These are phyloP conservation scores for Oryzias celebensis DNA, from an alignment of 2,113 vertebrate species.

Conservation along the genomic window DNA sequence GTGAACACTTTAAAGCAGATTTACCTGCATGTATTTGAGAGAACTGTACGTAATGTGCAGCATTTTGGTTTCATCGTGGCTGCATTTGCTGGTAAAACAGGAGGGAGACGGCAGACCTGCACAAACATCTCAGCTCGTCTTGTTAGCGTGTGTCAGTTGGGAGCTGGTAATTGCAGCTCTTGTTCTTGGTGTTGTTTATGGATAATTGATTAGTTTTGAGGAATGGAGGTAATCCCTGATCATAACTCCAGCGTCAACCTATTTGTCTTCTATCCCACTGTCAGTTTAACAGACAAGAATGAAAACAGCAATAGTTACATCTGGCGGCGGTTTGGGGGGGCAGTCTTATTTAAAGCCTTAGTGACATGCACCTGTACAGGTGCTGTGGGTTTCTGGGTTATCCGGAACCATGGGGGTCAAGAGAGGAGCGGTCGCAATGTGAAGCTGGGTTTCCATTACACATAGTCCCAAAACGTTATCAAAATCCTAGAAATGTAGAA, in stretches of 20 bases:
- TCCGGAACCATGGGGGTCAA: no score
- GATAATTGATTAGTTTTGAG: constrained; percentile 69
- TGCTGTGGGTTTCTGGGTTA: no score
- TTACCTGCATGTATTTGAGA: constrained; percentile 32
- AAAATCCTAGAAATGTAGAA: no score
- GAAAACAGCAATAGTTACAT: neutral
- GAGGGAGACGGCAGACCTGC: constrained; percentile 26
- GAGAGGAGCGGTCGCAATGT: no score
- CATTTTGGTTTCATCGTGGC: constrained; percentile 26
- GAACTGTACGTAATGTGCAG: constrained; percentile 30
- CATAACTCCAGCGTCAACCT: constrained; percentile 59
- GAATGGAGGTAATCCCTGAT: constrained; percentile 61
- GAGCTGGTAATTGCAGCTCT: constrained; percentile 63
- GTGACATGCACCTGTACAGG: no score
- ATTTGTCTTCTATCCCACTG: constrained; percentile 41
- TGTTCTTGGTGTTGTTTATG: constrained; percentile 66
- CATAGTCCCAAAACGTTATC: no score
- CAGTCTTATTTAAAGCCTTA: no score
- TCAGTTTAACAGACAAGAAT: constrained; percentile 22
- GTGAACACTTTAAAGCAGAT: constrained; percentile 39
- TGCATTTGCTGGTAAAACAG: constrained; percentile 26
- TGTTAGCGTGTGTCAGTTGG: constrained; percentile 26
- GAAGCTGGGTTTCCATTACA: no score
- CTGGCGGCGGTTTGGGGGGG: no score
- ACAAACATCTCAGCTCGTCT: constrained; percentile 3